A percentile compares a stretch with the other conserved stretches of the same genome.
phyloP scores from a whole-genome alignment of 2,113 vertebrate genomes.

The Mionectes macconnelli region DNA sequence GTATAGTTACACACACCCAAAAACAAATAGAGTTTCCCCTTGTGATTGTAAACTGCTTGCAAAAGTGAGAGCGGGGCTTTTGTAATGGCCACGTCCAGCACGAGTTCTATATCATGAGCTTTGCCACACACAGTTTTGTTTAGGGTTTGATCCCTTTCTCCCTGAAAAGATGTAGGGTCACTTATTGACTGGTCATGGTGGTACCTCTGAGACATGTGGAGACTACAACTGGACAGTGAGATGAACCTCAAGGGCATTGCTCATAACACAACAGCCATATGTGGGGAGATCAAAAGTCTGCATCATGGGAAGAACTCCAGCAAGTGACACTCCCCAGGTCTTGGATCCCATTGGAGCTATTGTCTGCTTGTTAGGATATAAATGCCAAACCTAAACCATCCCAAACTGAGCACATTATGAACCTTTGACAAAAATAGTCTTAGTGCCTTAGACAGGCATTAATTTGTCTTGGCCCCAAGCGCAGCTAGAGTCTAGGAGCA shows the following conservation, averaged over 20 bases:
- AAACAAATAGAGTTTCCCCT: neutral
- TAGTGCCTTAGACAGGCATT: neutral
- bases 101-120: neutral
- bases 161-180: neutral
- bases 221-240: neutral
- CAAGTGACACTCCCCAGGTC: neutral
- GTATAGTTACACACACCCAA: neutral
- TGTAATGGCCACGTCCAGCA: neutral
- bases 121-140: neutral
- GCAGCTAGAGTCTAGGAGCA: neutral
- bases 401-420: neutral
- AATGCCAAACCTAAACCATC: neutral
- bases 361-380: neutral
- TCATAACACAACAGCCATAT: neutral
- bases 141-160: neutral
- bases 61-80: neutral
- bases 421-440: neutral
- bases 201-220: neutral
- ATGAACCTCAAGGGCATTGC: neutral
- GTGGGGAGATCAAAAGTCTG: neutral
- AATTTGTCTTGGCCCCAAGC: neutral
- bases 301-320: accelerated
- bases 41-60: neutral
- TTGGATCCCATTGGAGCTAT: neutral
- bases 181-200: neutral